Base-by-base conservation (phyloP, 2,113 vertebrate species). In the Dasyprocta punctata region DNA sequence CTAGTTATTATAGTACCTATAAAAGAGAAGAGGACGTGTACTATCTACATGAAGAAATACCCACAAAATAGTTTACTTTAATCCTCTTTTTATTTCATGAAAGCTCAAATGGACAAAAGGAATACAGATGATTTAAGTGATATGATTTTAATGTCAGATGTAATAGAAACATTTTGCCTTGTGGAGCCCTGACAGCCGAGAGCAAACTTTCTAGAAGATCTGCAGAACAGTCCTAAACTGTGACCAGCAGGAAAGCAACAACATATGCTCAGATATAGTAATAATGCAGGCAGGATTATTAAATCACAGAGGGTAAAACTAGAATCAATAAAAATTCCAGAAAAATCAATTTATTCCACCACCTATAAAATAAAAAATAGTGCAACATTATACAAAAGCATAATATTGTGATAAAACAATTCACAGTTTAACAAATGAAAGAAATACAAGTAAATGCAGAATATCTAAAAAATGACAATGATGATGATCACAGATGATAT, bases 261-360 rank as follows among this genome's bases (percentile, higher is more conserved):
- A 30, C 56, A 84, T 54, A 10, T 36, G 85, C 4, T 91, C 69
- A 54, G 91, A 69, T 2, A 30, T 24, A 30, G 49, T 83, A 86
- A 22, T 75, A 54, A 93, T 47, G 11, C 61, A 89, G n/a, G 9
- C 5, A 71, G 22, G 41, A 89, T 69, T 14, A 71, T 63, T 19
- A 44, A 49, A 77, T 78, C 36, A 71, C 6, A 26, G 4, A 33
- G 17, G 9, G 12, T 71, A 73, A 94, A 90, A 16, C 20, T 78
- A 60, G 4, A 96, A 65, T 77, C 44, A 49, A 63, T 56, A 91
- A n/a, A 85, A 91, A 90, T 89, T 78, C 13, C 28, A 93, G 56
- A 80, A 96, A 96, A 90, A 93, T 73, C 47, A 60, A 49, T 49
- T 61, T 22, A 91, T 16, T 52, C 2, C 7, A 33, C 14, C 10